Evolutionary conservation across 2,888 invertebrate species (phyloP).

Genomic region (Pachydiplax longipennis): DNA sequence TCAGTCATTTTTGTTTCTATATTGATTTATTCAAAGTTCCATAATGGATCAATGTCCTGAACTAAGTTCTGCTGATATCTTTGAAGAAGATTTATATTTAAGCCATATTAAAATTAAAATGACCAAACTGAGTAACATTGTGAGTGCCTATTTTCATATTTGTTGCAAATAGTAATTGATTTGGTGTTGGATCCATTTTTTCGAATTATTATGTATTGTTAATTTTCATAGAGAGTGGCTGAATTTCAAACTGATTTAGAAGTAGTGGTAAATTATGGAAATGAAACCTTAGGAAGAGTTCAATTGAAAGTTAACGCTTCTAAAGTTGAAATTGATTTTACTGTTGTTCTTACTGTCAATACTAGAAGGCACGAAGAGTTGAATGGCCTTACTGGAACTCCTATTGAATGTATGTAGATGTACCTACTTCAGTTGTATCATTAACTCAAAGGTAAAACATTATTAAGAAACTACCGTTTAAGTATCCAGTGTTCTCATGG

Average conservation of each 20-base stretch:
- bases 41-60: neutral
- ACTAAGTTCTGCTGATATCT: neutral
- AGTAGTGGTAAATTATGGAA: neutral
- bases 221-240: neutral
- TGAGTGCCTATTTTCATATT: neutral
- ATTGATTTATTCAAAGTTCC: no score
- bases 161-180: no score
- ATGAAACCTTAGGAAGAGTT: neutral
- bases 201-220: no score
- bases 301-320: neutral
- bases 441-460: no score
- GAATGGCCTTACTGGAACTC: neutral
- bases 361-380: neutral
- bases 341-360: neutral
- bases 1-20: no score
- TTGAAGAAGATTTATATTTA: neutral
- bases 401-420: neutral
- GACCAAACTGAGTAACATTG: neutral
- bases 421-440: no score
- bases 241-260: neutral
- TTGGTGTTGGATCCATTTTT: no score
- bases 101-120: neutral
- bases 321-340: neutral
- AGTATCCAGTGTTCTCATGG: no score
- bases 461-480: no score